Conservation (phyloP, 2,888 invertebrate genomes). For the Drosophila colorata region DNA sequence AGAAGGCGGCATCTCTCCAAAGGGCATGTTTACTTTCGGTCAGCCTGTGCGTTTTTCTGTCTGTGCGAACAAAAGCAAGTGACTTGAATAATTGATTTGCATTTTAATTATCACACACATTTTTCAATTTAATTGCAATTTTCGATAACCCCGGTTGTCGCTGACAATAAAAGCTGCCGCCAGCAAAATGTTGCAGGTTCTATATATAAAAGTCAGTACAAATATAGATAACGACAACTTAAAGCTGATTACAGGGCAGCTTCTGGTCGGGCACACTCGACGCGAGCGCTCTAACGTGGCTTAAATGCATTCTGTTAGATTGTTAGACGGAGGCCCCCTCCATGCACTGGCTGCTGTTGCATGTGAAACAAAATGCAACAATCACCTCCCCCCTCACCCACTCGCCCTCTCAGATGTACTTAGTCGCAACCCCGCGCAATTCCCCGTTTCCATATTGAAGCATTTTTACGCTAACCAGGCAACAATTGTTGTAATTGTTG, state of each 20-base stretch:
- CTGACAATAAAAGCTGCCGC: too few relatives aligned
- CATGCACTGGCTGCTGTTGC: slow-evolving; percentile 11
- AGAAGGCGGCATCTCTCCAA: too few relatives aligned
- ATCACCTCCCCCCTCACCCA: slow-evolving; percentile 5
- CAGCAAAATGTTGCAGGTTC: too few relatives aligned
- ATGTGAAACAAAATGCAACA: slow-evolving; percentile 40
- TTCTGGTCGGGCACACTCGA: neutral
- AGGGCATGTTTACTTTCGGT: too few relatives aligned
- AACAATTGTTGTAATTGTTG: slow-evolving; percentile 39
- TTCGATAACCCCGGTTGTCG: too few relatives aligned
- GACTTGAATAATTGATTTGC: too few relatives aligned
- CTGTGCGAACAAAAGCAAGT: too few relatives aligned
- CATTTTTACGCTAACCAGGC: slow-evolving; percentile 48
- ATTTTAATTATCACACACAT: too few relatives aligned
- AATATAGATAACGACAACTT: too few relatives aligned
- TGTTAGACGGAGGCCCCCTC: neutral
- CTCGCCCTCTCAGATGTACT: neutral
- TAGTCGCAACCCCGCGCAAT: neutral
- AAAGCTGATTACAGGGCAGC: neutral
- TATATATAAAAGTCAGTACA: too few relatives aligned
- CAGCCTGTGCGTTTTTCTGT: too few relatives aligned
- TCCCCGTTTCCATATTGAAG: slow-evolving; percentile 13
- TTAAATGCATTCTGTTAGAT: slow-evolving; percentile 27
- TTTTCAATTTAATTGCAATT: too few relatives aligned
- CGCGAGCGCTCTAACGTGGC: neutral